phyloP scores from a whole-genome alignment of 2,797 vertebrate species.

The Agapornis canus region DNA sequence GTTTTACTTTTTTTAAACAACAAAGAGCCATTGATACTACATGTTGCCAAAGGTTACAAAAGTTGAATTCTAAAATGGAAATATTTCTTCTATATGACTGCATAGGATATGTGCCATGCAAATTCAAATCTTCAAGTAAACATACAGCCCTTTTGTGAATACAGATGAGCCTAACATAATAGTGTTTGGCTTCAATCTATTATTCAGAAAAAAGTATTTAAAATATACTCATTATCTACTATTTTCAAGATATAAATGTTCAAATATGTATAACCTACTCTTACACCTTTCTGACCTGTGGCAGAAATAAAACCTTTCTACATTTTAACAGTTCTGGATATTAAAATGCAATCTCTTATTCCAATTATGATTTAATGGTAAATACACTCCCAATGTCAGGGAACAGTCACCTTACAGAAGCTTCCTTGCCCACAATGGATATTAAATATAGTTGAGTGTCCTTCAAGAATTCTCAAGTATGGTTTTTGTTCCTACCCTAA shows the following conservation, averaged over 20 bases:
- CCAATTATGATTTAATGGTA: conserved; percentile 75
- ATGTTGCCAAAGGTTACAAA: conserved; percentile 83
- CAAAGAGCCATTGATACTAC: conserved; percentile 83
- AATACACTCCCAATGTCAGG: conserved; percentile 62
- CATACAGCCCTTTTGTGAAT: conserved; percentile 66
- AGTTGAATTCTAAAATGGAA: conserved; percentile 85
- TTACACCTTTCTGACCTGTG: background rate
- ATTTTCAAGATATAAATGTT: conserved; percentile 18
- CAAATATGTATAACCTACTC: background rate
- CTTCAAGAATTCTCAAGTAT: conserved; percentile 69
- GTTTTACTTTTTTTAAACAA: conserved; percentile 82
- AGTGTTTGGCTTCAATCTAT: conserved; percentile 64
- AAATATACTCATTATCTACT: conserved; percentile 64
- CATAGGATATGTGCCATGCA: conserved; percentile 66
- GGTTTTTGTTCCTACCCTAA: conserved; percentile 53
- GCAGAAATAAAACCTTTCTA: conserved; percentile 8
- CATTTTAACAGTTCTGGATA: conserved; percentile 61
- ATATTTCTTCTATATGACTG: conserved; percentile 78
- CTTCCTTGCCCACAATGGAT: conserved; percentile 61
- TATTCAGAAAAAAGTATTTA: conserved; percentile 71
- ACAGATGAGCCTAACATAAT: conserved; percentile 64
- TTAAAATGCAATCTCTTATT: conserved; percentile 69
- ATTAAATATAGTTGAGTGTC: conserved; percentile 73
- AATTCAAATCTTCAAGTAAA: conserved; percentile 76
- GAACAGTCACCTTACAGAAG: conserved; percentile 68